A percentile compares a stretch with the other conserved stretches of the same genome.
Evolutionary conservation across 2,797 vertebrate species (phyloP).

Genomic region (Nannoperca obscura): DNA sequence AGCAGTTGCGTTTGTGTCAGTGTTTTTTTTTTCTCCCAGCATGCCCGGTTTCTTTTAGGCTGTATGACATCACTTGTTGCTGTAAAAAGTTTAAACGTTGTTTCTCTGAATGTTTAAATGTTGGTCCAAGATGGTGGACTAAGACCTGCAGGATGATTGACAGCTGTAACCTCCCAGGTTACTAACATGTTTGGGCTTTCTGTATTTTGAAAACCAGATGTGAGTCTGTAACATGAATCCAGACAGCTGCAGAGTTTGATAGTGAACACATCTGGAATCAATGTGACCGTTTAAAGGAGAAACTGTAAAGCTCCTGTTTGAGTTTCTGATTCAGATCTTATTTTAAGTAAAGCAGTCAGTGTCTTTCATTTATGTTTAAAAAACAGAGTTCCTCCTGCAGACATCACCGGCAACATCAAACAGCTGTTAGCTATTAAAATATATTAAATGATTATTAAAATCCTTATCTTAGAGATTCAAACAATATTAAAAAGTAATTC

Average conservation of each 20-base stretch:
- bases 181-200: neutral
- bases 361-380: neutral
- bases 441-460: neutral
- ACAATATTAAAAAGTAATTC: neutral
- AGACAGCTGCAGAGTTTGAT: neutral
- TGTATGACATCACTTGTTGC: constrained; percentile 12
- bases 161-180: neutral
- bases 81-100: neutral
- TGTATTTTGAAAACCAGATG: neutral
- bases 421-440: neutral
- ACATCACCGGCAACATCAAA: neutral
- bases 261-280: neutral
- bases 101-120: neutral
- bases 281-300: neutral
- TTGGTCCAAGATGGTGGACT: neutral
- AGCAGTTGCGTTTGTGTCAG: constrained; percentile 7
- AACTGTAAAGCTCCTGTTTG: neutral
- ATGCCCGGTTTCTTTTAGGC: constrained; percentile 36
- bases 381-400: neutral
- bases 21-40: constrained; percentile 42
- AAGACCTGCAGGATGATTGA: neutral
- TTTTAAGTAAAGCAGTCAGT: neutral
- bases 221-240: neutral
- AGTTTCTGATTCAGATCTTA: neutral
- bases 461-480: neutral